Evolutionary conservation across 2,113 vertebrate species (phyloP), one percentile per base, ranked within the genome.

Genomic region (Procavia capensis): DNA sequence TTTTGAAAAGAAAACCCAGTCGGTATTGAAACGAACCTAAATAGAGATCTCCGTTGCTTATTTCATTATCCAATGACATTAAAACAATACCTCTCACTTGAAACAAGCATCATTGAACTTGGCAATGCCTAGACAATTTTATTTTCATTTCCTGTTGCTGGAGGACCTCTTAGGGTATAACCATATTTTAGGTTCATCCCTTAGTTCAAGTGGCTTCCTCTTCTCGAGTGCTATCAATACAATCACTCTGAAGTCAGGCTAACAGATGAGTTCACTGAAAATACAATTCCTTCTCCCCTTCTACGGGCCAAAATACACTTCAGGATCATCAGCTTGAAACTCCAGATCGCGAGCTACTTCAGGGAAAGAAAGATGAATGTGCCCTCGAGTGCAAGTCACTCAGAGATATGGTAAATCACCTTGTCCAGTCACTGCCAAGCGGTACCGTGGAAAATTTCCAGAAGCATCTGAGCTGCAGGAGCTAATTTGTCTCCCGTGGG

Each of bases 221-320:
- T 91, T 74, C 90, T 88, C 39, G 63, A 76, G 17, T 57, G 68
- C 9, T 80, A 80, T 88, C 63, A 85, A 63, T 19, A 20, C 85
- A 91, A 74, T 89, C 80, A 34, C 25, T 70, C 75, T 92, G 17
- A 85, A 68, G 82, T 91, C 57, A 95, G 64, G 4, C 7, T 84
- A 95, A 91, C 81, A 45, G 19, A 80, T 72, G 80, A 89, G 17
- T 75, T 91, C 93, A 76, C 50, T 89, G 43, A 95, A 93, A 94
- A 76, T 27, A 68, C 50, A 64, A 78, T 27, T 63, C 4, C 20
- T 63, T 80, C 14, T 79, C 9, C 86, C 20, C 59, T 76, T 83
- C 22, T 54, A 4, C 61, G 82, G 61, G 31, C 36, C 63, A 86
- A 86, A 85, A 83, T 80, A 79, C 13, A 93, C 20, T 95, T 90